Base-by-base conservation (phyloP, 2,888 invertebrate genomes). In the Chymomyza fuscimana region DNA sequence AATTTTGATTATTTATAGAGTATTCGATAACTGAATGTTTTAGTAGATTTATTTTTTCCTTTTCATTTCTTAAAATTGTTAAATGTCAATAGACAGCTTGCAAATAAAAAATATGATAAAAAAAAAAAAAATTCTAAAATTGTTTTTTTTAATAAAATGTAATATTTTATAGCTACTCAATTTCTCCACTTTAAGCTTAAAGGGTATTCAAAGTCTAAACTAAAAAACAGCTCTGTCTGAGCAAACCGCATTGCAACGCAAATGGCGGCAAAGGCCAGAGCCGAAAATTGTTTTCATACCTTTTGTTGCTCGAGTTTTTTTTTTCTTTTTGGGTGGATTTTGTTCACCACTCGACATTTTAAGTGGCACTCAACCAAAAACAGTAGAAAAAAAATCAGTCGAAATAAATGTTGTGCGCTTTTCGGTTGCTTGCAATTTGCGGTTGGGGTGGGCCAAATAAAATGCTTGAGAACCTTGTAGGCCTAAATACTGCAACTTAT, bases 341-440 rank as follows among this genome's bases (percentile, higher is more conserved):
- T 54, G 29, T 82, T 32, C 32, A 71, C 80, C 74, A 72, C 71
- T 73, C 72, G 73, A 78, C 74, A 81, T 77, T 54, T 82, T 73
- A 78, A 82, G 83, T 78, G 81, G 74, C 81, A 81, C 79, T 83
- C 73, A 79, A 76, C 68, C 70, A 72, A 62, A 60, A 62, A 62
- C 16, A 56, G 6, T 19, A 19, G 19, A 52, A 52, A 52, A 52
- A 52, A 52, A 52, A 16, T 7, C 52, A 22, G 22, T 58, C 9
- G 5, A 22, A 58, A 58, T 58, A 25, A 58, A 25, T 58, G 22
- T 1, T 58, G 22, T 7, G 58, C 22, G 6, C 16, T 58, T 58
- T 58, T 58, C 10, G 12, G 12, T 58, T 58, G 25, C 25, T 16
- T 58, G 25, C 5, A 58, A 19, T 10, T 46, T 46, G 40, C 12